A percentile compares a stretch with the other conserved stretches of the same genome.
These are phyloP conservation scores for Nemotelus pantherinus DNA, from an alignment of 2,888 invertebrate genomes.

Conservation along the genomic window DNA sequence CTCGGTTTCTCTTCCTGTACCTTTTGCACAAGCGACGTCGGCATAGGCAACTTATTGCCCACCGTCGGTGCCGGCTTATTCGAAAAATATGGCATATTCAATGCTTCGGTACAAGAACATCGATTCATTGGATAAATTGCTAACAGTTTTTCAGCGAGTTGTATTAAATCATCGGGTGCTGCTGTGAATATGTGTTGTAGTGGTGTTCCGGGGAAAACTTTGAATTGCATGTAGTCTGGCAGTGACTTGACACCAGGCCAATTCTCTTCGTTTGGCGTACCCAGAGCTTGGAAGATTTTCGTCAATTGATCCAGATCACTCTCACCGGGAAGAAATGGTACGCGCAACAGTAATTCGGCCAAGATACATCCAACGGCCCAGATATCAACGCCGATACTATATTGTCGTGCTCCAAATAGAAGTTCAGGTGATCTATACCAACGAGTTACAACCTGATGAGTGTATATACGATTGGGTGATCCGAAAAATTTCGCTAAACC, in stretches of 20 bases:
- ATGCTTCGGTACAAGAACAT: constrained; percentile 82
- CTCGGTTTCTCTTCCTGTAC: constrained; percentile 67
- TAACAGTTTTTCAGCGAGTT: constrained; percentile 80
- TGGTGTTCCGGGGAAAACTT: constrained; percentile 83
- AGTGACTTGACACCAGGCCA: constrained; percentile 88
- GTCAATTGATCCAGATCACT: constrained; percentile 96
- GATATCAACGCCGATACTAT: constrained; percentile 96
- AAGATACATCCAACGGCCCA: constrained; percentile 99
- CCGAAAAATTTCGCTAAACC: constrained; percentile 98
- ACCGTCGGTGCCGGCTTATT: constrained; percentile 90
- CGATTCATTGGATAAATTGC: constrained; percentile 84
- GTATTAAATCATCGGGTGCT: constrained; percentile 89
- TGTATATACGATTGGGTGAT: constrained; percentile 94
- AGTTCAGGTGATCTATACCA: constrained; percentile 96
- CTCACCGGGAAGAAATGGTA: constrained; percentile 95
- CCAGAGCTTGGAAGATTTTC: constrained; percentile 93
- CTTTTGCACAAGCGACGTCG: constrained; percentile 55
- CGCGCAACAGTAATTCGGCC: constrained; percentile 89
- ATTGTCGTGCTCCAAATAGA: constrained; percentile 93
- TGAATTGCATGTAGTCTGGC: constrained; percentile 94
- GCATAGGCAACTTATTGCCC: constrained; percentile 79
- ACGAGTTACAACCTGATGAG: constrained; percentile 96
- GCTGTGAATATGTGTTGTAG: constrained; percentile 94
- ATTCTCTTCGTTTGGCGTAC: constrained; percentile 89
- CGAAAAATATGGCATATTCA: constrained; percentile 90